Conservation (phyloP, 2,888 invertebrate species). For the Rhingia campestris region DNA sequence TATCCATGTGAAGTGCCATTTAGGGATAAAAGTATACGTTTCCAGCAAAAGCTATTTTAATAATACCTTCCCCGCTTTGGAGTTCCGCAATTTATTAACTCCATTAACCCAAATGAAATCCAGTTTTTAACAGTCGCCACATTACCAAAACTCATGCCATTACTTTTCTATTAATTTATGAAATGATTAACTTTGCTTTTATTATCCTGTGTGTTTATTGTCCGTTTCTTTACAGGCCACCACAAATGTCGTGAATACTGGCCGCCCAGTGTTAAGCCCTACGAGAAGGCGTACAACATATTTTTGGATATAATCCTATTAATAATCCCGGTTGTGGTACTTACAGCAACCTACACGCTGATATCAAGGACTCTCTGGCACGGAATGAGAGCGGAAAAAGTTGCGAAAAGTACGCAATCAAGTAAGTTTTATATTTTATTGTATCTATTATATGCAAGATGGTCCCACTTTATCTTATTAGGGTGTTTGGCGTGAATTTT, state of each 20-base stretch:
- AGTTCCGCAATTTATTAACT: constrained; percentile 4
- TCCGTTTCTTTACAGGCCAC: constrained; percentile 81
- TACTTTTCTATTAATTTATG: constrained; percentile 35
- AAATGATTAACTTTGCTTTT: constrained; percentile 25
- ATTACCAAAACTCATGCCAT: constrained; percentile 9
- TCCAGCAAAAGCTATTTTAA: too few relatives aligned
- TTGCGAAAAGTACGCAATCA: constrained; percentile 82
- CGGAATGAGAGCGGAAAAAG: constrained; percentile 79
- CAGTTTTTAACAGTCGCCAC: background rate
- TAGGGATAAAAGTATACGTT: too few relatives aligned
- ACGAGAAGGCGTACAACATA: constrained; percentile 86
- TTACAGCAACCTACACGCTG: constrained; percentile 85
- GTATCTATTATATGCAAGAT: constrained; percentile 16
- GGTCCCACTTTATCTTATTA: background rate
- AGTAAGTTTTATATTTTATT: constrained; percentile 75
- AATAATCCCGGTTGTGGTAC: constrained; percentile 85
- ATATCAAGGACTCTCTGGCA: constrained; percentile 80
- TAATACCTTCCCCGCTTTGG: background rate
- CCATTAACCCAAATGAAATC: background rate
- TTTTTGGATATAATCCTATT: constrained; percentile 86
- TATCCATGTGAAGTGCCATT: too few relatives aligned
- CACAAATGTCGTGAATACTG: constrained; percentile 85
- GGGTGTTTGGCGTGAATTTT: background rate
- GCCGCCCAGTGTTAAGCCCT: constrained; percentile 82
- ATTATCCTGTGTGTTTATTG: constrained; percentile 19